phyloP scores from a whole-genome alignment of 2,888 invertebrate species.

The Drosophila mayaguana region DNA sequence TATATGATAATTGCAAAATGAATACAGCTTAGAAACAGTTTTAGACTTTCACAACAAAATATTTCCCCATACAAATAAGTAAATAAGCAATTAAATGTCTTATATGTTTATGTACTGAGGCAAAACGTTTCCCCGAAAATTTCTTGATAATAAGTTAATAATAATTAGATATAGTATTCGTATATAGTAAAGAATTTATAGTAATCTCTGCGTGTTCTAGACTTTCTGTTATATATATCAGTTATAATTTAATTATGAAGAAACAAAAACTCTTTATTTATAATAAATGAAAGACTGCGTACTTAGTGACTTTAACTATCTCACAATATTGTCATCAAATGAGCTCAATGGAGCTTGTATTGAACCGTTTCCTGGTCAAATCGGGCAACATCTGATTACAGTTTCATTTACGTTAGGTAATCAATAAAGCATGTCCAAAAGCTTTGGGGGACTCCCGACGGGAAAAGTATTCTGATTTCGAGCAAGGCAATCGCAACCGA shows the following conservation, averaged over 20 bases:
- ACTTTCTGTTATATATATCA: background rate
- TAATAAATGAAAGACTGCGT: conserved; percentile 3
- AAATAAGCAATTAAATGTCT: background rate
- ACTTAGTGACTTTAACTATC: conserved; percentile 1
- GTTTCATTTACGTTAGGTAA: conserved; percentile 5
- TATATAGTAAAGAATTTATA: background rate
- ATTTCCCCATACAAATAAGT: background rate
- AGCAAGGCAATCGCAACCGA: background rate
- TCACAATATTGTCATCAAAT: conserved; percentile 11
- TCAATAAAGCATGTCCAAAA: conserved; percentile 33
- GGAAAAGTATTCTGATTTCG: conserved; percentile 7
- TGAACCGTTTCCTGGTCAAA: conserved; percentile 7
- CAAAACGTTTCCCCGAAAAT: background rate
- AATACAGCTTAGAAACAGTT: background rate
- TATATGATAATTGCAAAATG: conserved; percentile 4
- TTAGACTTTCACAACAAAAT: background rate
- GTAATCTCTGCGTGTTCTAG: background rate
- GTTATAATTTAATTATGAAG: background rate
- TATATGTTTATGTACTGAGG: background rate
- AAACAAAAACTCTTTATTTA: background rate
- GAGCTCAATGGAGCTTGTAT: background rate
- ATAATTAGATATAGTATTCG: background rate
- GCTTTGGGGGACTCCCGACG: conserved; percentile 60
- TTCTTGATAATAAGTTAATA: background rate
- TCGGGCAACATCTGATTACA: background rate